Conservation (phyloP, 2,797 vertebrate genomes). For the Coendou prehensilis region DNA sequence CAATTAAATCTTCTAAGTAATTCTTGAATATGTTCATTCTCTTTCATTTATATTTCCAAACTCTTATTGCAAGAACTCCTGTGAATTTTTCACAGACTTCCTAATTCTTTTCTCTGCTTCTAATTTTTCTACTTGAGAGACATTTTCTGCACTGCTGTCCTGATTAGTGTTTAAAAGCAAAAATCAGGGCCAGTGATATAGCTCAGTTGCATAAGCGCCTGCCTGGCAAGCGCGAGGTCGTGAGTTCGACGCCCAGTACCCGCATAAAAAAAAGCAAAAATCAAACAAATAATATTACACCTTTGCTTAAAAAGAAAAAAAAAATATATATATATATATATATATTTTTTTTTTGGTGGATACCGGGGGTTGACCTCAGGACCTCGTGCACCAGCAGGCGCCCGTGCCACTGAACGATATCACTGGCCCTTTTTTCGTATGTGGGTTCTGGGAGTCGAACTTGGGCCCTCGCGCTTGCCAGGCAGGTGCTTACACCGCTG, state of each 20-base stretch:
- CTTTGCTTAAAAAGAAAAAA: background rate
- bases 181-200: background rate
- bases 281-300: background rate
- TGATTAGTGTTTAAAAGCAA: background rate
- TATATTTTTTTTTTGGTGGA: too few relatives aligned
- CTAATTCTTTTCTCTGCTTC: background rate
- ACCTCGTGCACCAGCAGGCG: too few relatives aligned
- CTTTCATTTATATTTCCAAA: slow-evolving; percentile 8
- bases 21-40: background rate
- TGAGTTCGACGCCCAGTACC: too few relatives aligned
- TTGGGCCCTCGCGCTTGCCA: too few relatives aligned
- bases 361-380: too few relatives aligned
- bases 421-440: too few relatives aligned
- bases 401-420: too few relatives aligned
- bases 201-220: too few relatives aligned
- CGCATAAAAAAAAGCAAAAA: background rate
- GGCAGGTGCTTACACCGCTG: too few relatives aligned
- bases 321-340: too few relatives aligned
- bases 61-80: background rate
- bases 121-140: background rate
- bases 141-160: background rate
- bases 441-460: too few relatives aligned
- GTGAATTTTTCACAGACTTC: background rate
- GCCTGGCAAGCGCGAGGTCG: too few relatives aligned
- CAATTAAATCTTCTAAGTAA: background rate